Base-by-base conservation (phyloP, 1,140 invertebrate species). In the Bursaphelenchus mucronatus region DNA sequence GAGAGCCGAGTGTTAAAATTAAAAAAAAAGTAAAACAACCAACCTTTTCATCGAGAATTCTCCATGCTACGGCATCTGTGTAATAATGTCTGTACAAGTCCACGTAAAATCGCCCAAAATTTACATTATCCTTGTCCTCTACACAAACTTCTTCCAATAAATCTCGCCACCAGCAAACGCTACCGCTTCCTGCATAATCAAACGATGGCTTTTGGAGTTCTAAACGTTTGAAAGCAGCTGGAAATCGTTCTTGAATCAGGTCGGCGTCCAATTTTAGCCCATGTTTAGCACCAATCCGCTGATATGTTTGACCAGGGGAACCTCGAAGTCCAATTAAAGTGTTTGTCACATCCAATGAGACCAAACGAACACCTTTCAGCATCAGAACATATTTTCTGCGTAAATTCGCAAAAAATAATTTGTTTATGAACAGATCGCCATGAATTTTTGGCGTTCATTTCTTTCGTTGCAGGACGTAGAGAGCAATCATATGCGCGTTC, bases 311-410 rank as follows among this genome's bases (percentile, higher is more conserved):
- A 13, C 46, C 64, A n/a, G 63, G 59, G n/a, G 46, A 45, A 15
- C 44, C 58, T 19, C 51, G 44, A 11, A 66, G 19, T 3, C 47
- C 39, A 43, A 66, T 66, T 21, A 66, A 41, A 21, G 64, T 66
- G 41, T 66, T 65, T 19, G 51, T 66, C 8, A 45, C 64, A 50
- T 66, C 64, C 43, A 66, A 47, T 9, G 64, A 66, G 13, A 66
- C 13, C 30, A 66, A 9, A 55, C 55, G 30, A 43, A 62, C 17
- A 61, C n/a, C 41, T 41, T 21, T 21, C 40, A 44, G 21, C 10
- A 63, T 52, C 39, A 41, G 21, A 53, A 63, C 13, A 30, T 30
- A 1, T 30, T 30, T 30, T 30, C 5, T 30, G 30, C 30, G 30
- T 30, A 30, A 30, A 30, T 30, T 30, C 30, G 30, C 5, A 30